phyloP scores from a whole-genome alignment of 2,113 vertebrate species.

The Stigmatopora nigra region DNA sequence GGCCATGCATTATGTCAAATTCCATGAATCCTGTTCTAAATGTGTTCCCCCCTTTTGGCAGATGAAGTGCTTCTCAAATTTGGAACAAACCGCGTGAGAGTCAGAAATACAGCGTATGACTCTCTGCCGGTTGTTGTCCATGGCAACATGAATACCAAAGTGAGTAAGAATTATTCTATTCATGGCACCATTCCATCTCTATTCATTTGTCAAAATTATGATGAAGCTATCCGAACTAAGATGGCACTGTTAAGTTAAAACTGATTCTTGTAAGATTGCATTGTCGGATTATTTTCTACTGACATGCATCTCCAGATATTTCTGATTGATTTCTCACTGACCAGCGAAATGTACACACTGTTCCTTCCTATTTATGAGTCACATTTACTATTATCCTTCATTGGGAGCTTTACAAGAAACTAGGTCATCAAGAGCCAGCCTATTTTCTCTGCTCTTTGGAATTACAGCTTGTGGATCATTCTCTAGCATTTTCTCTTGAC shows the following conservation, averaged over 20 bases:
- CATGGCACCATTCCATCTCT: not conserved
- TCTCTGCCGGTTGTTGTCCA: conserved; percentile 83
- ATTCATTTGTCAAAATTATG: not conserved
- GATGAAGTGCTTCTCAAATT: conserved; percentile 94
- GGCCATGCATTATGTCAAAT: conserved; percentile 16
- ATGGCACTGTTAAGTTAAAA: not conserved
- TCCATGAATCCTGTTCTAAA: conserved; percentile 24
- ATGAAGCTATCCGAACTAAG: not conserved
- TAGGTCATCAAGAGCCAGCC: conserved; percentile 1
- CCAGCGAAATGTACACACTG: conserved; percentile 1
- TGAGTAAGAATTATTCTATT: conserved; percentile 58
- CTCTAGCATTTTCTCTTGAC: conserved; percentile 8
- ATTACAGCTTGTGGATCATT: conserved; percentile 9
- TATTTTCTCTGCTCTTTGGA: conserved; percentile 3
- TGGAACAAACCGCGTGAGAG: conserved; percentile 82
- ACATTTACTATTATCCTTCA: conserved; percentile 28
- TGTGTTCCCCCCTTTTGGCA: conserved; percentile 56
- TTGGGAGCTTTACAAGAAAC: conserved; percentile 8
- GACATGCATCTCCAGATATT: not conserved
- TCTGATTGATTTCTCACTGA: not conserved
- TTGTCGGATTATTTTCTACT: conserved; percentile 1
- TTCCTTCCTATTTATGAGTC: conserved; percentile 16
- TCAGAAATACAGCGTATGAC: conserved; percentile 85
- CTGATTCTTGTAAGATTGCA: not conserved
- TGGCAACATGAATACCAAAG: conserved; percentile 93